phyloP scores from a whole-genome alignment of 2,113 vertebrate genomes.

The Falco punctatus region DNA sequence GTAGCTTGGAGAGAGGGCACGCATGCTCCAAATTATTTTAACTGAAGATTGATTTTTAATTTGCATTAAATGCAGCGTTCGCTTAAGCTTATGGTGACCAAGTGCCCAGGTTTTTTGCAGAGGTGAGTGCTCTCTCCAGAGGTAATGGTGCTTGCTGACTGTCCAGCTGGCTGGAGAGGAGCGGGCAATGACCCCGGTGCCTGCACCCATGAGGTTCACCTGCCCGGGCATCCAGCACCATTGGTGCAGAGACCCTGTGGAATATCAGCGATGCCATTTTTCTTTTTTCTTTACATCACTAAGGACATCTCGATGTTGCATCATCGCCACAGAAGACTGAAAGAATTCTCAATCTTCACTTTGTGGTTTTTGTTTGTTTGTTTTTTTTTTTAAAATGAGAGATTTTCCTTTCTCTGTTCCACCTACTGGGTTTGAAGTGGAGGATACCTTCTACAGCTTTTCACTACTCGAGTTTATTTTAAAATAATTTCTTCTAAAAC shows the following conservation, averaged over 20 bases:
- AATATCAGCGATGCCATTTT: neutral
- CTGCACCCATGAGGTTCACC: too few relatives aligned
- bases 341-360: neutral
- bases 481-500: neutral
- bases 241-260: neutral
- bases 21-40: neutral
- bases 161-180: neutral
- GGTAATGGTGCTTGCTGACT: neutral
- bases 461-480: neutral
- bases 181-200: neutral
- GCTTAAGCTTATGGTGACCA: neutral
- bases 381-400: neutral
- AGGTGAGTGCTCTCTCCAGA: neutral
- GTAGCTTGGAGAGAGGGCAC: neutral
- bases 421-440: neutral
- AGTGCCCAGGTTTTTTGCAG: neutral
- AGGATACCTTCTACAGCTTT: neutral
- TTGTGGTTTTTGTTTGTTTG: neutral
- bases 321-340: neutral
- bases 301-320: too few relatives aligned
- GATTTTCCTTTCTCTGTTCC: neutral
- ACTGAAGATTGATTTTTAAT: neutral
- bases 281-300: neutral
- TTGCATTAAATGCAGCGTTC: neutral
- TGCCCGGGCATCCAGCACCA: too few relatives aligned